Percentiles rank a stretch among this genome's conserved stretches.
Conservation (phyloP, 2,888 invertebrate species). For the Coecobrya sp. region DNA sequence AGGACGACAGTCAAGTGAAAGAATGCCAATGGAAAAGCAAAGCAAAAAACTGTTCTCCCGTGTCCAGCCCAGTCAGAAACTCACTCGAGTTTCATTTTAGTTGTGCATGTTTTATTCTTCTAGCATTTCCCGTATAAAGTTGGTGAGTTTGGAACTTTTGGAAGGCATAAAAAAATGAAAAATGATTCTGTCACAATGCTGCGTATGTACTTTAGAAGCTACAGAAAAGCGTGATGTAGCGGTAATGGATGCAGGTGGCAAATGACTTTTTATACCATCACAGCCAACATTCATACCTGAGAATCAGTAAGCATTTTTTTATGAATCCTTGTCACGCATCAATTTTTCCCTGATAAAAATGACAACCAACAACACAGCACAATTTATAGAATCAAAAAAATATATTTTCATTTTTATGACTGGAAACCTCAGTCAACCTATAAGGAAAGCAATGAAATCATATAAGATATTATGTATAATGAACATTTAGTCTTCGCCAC, state of each 20-base stretch:
- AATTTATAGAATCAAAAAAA: background rate
- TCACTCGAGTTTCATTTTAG: background rate
- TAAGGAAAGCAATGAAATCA: too few relatives aligned
- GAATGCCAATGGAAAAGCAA: background rate
- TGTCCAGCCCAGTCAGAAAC: too few relatives aligned
- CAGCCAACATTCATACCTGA: background rate
- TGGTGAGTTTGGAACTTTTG: background rate
- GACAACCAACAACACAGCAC: background rate
- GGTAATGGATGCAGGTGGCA: background rate
- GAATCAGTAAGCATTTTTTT: too few relatives aligned
- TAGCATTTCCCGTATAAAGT: background rate
- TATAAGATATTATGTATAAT: too few relatives aligned
- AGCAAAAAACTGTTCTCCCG: background rate
- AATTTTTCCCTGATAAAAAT: background rate
- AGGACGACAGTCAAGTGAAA: background rate
- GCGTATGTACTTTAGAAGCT: background rate
- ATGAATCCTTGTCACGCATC: conserved; percentile 48
- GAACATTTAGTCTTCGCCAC: too few relatives aligned
- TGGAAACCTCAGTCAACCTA: too few relatives aligned
- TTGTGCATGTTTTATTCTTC: background rate
- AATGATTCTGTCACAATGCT: background rate
- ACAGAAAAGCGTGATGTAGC: background rate
- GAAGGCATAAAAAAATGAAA: background rate
- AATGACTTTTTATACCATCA: background rate
- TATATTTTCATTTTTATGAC: too few relatives aligned